Base-by-base conservation (phyloP, 2,113 vertebrate genomes). In the Maccullochella peelii region DNA sequence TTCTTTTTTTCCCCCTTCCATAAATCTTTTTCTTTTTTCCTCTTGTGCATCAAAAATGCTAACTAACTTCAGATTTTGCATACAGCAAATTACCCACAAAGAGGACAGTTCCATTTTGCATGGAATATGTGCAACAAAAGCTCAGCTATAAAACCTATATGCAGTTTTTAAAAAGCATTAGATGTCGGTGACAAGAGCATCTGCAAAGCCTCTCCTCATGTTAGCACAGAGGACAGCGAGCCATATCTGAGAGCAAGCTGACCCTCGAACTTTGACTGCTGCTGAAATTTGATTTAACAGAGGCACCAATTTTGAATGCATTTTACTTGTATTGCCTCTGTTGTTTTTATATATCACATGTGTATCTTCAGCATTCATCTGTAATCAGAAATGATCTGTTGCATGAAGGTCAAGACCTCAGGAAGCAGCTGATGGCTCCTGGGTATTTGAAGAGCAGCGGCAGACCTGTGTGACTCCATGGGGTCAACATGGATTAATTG, bases 401-500 rank as follows among this genome's bases (percentile, higher is more conserved):
- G 5, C 38, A 18, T 11, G 4, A 55, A 76, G 20, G 75, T 70
- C 36, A 74, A 47, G 68, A 79, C 76, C 49, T 57, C 18, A 61
- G n/a, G 62, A 76, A 77, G 63, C 18, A 47, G 47, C 50, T 38
- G 30, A 66, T 40, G 63, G 47, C 73, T 81, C 33, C 62, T 73
- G 58, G 18, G 47, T 74, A 69, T 76, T 49, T 65, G 58, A 80
- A 27, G 57, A 73, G 54, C 21, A 49, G 50, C 8, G 0, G 14
- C 25, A 58, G 72, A 69, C 63, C 59, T 40, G 71, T 79, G 65
- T 42, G 52, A 84, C 73, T 74, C 61, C 14, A 23, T 33, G 27
- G 74, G 75, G 76, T 91, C 66, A 77, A 52, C 50, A 49, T 33
- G 68, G 82, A 90, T 89, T 86, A 79, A 90, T 88, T 85, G 63